phyloP scores from a whole-genome alignment of 2,113 vertebrate genomes.

The Alexandromys fortis region DNA sequence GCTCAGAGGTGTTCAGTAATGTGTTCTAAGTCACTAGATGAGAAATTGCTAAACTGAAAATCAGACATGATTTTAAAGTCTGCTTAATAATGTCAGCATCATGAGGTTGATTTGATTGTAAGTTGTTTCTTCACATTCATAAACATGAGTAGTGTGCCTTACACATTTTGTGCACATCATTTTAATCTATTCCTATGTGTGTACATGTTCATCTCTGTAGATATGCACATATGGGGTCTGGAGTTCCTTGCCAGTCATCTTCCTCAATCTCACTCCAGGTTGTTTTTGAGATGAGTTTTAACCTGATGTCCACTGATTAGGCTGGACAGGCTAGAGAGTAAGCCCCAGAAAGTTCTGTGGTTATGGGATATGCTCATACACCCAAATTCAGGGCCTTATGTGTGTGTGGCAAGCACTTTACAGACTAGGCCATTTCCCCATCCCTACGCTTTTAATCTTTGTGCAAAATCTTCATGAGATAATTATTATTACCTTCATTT shows the following conservation, averaged over 20 bases:
- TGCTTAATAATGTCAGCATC: neutral
- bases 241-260: neutral
- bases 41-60: neutral
- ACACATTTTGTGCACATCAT: neutral
- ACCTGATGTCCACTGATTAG: neutral
- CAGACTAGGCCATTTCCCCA: neutral
- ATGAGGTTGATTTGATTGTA: neutral
- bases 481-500: constrained; percentile 32
- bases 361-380: too few species aligned
- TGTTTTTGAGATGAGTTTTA: neutral
- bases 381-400: too few species aligned
- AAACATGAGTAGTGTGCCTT: neutral
- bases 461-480: neutral
- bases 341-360: neutral
- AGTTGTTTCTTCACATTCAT: neutral
- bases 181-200: neutral
- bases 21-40: neutral
- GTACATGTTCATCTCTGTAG: neutral
- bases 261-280: too few species aligned
- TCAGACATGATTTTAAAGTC: neutral
- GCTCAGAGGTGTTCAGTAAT: neutral
- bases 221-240: too few species aligned
- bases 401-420: neutral
- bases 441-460: constrained; percentile 10
- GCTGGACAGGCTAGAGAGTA: neutral